Conservation (phyloP, 92 coral and sea anemone genomes). For the Umimayanthus chanpuru region DNA sequence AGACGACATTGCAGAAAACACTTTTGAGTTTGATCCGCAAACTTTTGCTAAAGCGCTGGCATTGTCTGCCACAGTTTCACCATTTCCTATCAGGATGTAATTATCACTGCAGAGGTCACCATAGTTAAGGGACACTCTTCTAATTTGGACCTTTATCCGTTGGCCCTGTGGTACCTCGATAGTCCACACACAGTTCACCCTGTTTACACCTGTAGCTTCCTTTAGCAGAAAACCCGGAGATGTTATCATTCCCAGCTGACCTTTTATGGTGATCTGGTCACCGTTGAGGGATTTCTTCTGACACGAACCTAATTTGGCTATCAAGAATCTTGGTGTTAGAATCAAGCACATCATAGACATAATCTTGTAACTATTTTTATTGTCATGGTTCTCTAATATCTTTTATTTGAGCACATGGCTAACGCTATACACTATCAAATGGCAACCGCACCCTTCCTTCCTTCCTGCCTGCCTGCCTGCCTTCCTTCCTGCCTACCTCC, state of each 20-base stretch:
- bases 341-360: not conserved
- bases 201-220: not conserved
- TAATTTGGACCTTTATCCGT: not conserved
- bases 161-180: conserved; percentile 22
- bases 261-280: not conserved
- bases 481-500: too few species aligned
- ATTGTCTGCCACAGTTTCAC: conserved; percentile 17
- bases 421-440: too few species aligned
- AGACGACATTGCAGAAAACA: not conserved
- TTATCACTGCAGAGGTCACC: not conserved
- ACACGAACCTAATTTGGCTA: conserved; percentile 17
- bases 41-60: conserved; percentile 11
- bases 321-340: not conserved
- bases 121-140: not conserved
- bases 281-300: not conserved
- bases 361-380: too few species aligned
- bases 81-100: conserved; percentile 16
- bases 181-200: conserved; percentile 10
- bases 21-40: not conserved
- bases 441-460: too few species aligned
- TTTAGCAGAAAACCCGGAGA: conserved; percentile 29
- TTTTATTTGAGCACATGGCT: too few species aligned
- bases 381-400: too few species aligned
- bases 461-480: too few species aligned
- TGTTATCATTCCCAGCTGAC: conserved; percentile 18